These are phyloP conservation scores for Ianthella basta DNA, from an alignment of 37 sponge, comb jelly and placozoan species.

Conservation along the genomic window DNA sequence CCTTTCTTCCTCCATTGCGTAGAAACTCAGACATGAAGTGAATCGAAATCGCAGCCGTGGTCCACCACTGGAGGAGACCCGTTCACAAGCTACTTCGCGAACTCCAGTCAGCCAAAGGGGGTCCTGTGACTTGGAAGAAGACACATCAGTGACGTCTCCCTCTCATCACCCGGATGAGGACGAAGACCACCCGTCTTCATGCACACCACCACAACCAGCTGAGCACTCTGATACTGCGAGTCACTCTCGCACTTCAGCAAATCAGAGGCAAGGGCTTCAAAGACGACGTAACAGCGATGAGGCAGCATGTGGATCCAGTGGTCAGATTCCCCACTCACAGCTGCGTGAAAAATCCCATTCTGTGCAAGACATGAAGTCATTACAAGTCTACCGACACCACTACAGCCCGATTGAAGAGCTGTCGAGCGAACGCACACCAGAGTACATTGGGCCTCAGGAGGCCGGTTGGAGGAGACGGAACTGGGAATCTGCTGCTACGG, in stretches of 20 bases:
- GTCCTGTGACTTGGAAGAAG: background rate
- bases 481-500: background rate
- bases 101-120: too few species aligned
- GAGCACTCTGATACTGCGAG: too few species aligned
- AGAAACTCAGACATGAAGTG: background rate
- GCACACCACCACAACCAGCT: too few species aligned
- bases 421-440: background rate
- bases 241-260: too few species aligned
- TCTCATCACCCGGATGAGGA: background rate
- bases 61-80: background rate
- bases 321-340: too few species aligned
- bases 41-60: background rate
- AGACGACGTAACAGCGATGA: too few species aligned
- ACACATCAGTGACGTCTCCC: background rate
- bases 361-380: conserved; percentile 18
- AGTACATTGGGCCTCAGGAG: background rate
- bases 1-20: background rate
- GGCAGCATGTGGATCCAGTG: too few species aligned
- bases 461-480: background rate
- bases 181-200: too few species aligned
- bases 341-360: background rate
- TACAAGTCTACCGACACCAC: too few species aligned
- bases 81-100: background rate
- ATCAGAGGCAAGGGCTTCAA: too few species aligned
- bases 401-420: background rate